Evolutionary conservation across 2,797 vertebrate genomes (phyloP).

Genomic region (Melanotaenia parkinsoni): DNA sequence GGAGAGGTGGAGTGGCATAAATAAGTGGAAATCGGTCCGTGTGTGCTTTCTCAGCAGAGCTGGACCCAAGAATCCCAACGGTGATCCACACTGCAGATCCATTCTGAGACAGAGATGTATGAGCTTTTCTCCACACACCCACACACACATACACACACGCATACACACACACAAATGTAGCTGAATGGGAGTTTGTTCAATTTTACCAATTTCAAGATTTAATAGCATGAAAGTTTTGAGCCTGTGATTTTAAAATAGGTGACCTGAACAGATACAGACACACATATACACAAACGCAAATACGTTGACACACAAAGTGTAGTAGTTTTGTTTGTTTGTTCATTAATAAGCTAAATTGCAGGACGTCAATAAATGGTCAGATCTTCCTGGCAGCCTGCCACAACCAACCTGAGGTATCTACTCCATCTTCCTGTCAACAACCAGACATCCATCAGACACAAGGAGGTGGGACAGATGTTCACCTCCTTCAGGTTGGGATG

Average conservation of each 20-base stretch:
- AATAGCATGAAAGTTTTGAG: constrained; percentile 18
- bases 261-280: constrained; percentile 16
- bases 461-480: constrained; percentile 3
- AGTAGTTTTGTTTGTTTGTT: neutral
- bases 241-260: constrained; percentile 15
- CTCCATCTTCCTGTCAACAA: constrained; percentile 39
- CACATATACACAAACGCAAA: neutral
- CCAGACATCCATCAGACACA: constrained; percentile 29
- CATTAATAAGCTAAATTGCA: neutral
- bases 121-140: constrained; percentile 34
- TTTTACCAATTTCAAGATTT: constrained; percentile 24
- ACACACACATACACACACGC: constrained; percentile 14
- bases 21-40: constrained; percentile 57
- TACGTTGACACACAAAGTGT: neutral
- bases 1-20: constrained; percentile 55
- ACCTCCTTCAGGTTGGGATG: too few species aligned
- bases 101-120: constrained; percentile 72
- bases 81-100: constrained; percentile 57
- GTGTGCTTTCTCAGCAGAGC: constrained; percentile 75
- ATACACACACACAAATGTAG: constrained; percentile 26
- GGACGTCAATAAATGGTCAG: neutral
- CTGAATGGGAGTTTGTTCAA: constrained; percentile 30
- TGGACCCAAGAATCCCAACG: constrained; percentile 65
- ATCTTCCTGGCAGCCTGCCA: constrained; percentile 17
- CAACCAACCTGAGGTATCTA: constrained; percentile 38